A percentile compares a stretch with the other conserved stretches of the same genome.
Conservation (phyloP, 2,888 invertebrate genomes). For the Mellilla xanthometata region DNA sequence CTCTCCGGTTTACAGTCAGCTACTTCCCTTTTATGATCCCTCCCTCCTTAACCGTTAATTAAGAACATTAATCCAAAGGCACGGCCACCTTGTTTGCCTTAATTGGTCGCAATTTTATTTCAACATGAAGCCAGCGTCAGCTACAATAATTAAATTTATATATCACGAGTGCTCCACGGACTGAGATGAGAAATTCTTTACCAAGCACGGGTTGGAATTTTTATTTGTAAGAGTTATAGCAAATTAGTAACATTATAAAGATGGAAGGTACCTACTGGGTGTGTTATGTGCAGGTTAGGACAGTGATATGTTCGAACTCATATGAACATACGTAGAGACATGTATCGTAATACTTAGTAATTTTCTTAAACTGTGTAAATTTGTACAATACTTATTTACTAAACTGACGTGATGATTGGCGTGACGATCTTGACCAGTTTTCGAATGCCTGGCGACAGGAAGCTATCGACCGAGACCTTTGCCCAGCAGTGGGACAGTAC, state of each 20-base stretch:
- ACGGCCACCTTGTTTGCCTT: conserved; percentile 75
- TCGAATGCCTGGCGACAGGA: too few relatives aligned
- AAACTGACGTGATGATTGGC: too few relatives aligned
- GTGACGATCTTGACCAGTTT: too few relatives aligned
- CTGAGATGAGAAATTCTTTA: conserved; percentile 24
- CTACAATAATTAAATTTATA: conserved; percentile 63
- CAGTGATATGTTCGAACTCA: too few relatives aligned
- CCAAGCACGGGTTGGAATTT: conserved; percentile 18
- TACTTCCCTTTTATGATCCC: conserved; percentile 60
- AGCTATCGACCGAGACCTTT: too few relatives aligned
- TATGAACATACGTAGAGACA: too few relatives aligned
- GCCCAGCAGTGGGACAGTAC: too few relatives aligned
- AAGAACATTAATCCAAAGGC: conserved; percentile 76
- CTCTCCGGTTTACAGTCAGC: conserved; percentile 45
- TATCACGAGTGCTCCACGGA: conserved; percentile 38
- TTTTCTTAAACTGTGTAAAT: too few relatives aligned
- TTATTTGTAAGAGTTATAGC: conserved; percentile 19
- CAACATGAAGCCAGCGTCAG: conserved; percentile 54
- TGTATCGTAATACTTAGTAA: too few relatives aligned
- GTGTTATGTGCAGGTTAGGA: too few relatives aligned
- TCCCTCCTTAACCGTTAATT: conserved; percentile 70
- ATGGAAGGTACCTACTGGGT: too few relatives aligned
- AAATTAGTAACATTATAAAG: background rate
- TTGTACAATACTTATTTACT: too few relatives aligned
- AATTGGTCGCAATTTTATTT: conserved; percentile 78